phyloP scores from a whole-genome alignment of 2,797 vertebrate species.

The Sylvilagus floridanus region DNA sequence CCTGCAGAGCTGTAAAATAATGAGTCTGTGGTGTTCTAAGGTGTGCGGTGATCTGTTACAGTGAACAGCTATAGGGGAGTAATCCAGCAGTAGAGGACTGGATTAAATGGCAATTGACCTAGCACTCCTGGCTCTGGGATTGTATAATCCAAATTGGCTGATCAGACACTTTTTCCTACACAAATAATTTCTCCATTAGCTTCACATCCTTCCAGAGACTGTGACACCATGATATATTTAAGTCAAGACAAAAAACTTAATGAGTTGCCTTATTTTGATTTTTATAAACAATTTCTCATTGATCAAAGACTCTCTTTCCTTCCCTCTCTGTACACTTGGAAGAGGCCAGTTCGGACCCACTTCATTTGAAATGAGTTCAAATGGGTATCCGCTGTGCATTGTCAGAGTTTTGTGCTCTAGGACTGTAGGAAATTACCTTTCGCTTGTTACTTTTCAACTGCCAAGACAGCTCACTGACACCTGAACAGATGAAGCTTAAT shows the following conservation, averaged over 20 bases:
- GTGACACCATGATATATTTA: constrained; percentile 56
- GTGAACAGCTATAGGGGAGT: neutral
- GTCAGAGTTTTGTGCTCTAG: constrained; percentile 22
- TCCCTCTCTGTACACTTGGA: neutral
- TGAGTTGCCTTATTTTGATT: constrained; percentile 68
- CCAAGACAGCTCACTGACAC: constrained; percentile 57
- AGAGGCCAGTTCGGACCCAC: neutral
- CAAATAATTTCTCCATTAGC: constrained; percentile 43
- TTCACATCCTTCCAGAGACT: constrained; percentile 45
- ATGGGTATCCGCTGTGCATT: neutral
- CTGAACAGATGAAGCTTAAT: constrained; percentile 68
- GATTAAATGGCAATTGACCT: neutral
- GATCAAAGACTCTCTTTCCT: constrained; percentile 46
- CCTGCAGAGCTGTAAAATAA: neutral
- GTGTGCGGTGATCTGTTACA: neutral
- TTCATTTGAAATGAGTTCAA: constrained; percentile 58
- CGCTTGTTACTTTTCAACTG: constrained; percentile 57
- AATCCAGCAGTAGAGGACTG: neutral
- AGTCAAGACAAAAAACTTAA: constrained; percentile 59
- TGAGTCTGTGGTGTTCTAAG: neutral
- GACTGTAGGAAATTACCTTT: constrained; percentile 69
- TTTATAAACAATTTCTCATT: constrained; percentile 69
- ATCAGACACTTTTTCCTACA: neutral
- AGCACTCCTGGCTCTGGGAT: neutral
- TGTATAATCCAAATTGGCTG: constrained; percentile 18